Evolutionary conservation across 1,140 invertebrate genomes (phyloP), one percentile per base, ranked within the genome.

Genomic region (Andrena cerasifolii): DNA sequence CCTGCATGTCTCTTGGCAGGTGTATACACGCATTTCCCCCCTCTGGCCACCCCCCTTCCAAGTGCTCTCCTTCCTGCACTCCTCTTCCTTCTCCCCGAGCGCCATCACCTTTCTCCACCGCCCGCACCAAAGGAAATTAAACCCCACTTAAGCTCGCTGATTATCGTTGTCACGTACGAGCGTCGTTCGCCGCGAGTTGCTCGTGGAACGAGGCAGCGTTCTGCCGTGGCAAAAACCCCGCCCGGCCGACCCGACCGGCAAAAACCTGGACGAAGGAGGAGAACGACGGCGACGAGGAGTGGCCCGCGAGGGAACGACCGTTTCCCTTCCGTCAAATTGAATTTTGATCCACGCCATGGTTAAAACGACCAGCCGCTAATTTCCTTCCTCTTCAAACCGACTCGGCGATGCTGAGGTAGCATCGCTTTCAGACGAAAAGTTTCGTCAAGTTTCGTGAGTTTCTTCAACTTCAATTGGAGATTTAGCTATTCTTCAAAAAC

Each of bases 101-200:
- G 77, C 75, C 71, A 74, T 82, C 66, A 18, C 82, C 70, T 81
- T 82, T 85, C 86, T 87, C 77, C 75, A 76, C 86, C 90, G 87
- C 87, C 89, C 88, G 87, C 89, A 78, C 88, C 88, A 82, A 79
- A 84, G 85, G 83, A 90, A 92, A 91, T 91, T 91, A 91, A 92
- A 86, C 82, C 88, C 82, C 89, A 90, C 89, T 91, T 90, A 59
- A 91, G 85, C 87, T 84, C 85, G 83, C 87, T 88, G 87, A 91
- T 91, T 90, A 91, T 91, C 87, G 89, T 89, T 89, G 90, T 91
- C 88, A 89, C 89, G 86, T 90, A 90, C 86, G 83, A 82, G 62
- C 83, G 76, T 82, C 85, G 71, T 84, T 53, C 45, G 59, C 66
- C 58, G 51, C 82, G 61, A 71, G 68, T 26, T n/a, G 26, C 70